A percentile compares a stretch with the other conserved stretches of the same genome.
Conservation (phyloP, 1,140 invertebrate genomes). For the Drosophila triauraria region DNA sequence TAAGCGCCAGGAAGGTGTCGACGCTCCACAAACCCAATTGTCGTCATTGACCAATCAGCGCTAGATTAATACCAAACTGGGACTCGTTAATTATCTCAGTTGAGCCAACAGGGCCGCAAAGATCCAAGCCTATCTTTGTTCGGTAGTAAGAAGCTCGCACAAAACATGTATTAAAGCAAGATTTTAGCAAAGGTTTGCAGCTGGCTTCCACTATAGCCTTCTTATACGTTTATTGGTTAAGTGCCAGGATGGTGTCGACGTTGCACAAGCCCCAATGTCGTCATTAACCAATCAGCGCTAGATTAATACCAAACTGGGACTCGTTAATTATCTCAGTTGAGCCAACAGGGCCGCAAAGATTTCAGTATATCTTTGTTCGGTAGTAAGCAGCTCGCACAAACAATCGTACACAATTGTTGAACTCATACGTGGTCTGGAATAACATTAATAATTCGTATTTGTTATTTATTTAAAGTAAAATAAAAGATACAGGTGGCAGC, state of each 20-base stretch:
- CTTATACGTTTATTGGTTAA: no score
- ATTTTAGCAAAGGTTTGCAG: no score
- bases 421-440: not conserved
- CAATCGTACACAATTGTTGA: no score
- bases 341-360: slow-evolving; percentile 56
- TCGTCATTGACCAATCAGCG: slow-evolving; percentile 11
- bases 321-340: no score
- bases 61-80: slow-evolving; percentile 58
- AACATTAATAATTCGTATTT: no score
- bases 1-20: slow-evolving; percentile 17
- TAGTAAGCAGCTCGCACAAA: slow-evolving; percentile 78
- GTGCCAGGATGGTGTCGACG: no score
- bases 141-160: slow-evolving; percentile 78
- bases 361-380: slow-evolving; percentile 71
- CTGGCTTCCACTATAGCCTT: no score
- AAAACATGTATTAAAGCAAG: slow-evolving; percentile 1
- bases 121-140: slow-evolving; percentile 67
- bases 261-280: no score
- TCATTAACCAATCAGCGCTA: no score
- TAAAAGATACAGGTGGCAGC: no score
- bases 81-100: slow-evolving; percentile 49
- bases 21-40: not conserved
- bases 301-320: no score
- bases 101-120: slow-evolving; percentile 83
- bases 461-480: no score